These are phyloP conservation scores for Eilema sororculum DNA, from an alignment of 2,888 invertebrate genomes.

Conservation along the genomic window DNA sequence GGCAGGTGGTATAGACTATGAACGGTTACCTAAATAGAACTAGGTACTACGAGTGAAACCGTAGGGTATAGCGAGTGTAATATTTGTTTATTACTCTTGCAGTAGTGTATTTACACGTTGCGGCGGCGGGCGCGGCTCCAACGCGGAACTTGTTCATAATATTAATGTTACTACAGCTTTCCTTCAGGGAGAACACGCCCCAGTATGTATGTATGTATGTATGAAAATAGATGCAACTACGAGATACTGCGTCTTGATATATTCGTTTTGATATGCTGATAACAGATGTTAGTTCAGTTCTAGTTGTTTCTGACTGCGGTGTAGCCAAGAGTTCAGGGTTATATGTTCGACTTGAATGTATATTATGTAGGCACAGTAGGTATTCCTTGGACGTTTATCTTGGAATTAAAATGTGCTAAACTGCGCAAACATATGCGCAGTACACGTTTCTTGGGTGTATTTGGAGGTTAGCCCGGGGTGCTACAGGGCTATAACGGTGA, in stretches of 20 bases:
- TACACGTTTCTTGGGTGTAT: too few relatives aligned
- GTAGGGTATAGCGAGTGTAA: neutral
- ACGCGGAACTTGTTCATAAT: slow-evolving; percentile 49
- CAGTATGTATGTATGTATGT: neutral
- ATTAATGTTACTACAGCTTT: slow-evolving; percentile 34
- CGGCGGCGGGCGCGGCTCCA: slow-evolving; percentile 55
- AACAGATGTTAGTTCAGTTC: neutral
- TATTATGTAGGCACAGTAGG: too few relatives aligned
- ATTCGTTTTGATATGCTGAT: slow-evolving; percentile 6
- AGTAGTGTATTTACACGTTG: slow-evolving; percentile 17
- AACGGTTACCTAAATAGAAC: too few relatives aligned
- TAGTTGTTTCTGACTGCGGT: neutral
- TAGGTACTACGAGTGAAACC: neutral
- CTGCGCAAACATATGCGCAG: too few relatives aligned
- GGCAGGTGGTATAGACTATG: too few relatives aligned
- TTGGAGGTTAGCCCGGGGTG: too few relatives aligned
- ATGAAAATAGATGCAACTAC: slow-evolving; percentile 4
- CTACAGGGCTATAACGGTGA: too few relatives aligned
- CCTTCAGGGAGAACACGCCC: slow-evolving; percentile 10
- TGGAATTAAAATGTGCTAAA: too few relatives aligned
- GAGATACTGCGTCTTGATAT: slow-evolving; percentile 18
- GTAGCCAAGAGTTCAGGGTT: neutral
- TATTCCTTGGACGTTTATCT: too few relatives aligned
- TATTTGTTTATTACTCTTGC: slow-evolving; percentile 33
- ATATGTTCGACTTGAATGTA: neutral